Evolutionary conservation across 2,888 invertebrate species (phyloP).

Genomic region (Imbricaverruca yamaguchii): DNA sequence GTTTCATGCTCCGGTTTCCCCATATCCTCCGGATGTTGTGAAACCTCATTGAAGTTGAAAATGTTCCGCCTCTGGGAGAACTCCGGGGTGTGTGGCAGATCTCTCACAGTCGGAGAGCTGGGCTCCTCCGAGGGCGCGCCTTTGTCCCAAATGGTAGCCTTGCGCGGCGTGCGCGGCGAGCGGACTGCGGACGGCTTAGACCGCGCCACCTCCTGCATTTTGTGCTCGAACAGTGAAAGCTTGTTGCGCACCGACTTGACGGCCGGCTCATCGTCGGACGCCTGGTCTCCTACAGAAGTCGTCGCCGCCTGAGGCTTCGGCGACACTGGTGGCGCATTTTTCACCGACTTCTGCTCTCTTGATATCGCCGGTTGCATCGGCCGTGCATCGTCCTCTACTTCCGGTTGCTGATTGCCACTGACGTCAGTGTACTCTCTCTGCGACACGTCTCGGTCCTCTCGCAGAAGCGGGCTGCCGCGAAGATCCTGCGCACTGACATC

Average conservation of each 20-base stretch:
- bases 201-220: neutral
- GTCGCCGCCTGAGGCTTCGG: neutral
- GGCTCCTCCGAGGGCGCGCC: neutral
- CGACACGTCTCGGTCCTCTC: too few species aligned
- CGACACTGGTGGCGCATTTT: neutral
- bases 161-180: neutral
- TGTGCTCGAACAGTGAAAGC: neutral
- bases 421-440: too few species aligned
- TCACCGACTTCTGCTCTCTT: neutral
- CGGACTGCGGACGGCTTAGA: neutral
- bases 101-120: neutral
- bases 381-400: neutral
- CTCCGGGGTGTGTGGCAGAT: neutral
- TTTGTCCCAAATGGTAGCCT: slow-evolving; percentile 3
- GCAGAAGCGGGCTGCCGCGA: too few species aligned
- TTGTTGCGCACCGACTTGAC: slow-evolving; percentile 1
- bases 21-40: too few species aligned
- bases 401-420: neutral
- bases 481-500: too few species aligned
- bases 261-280: neutral
- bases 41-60: neutral
- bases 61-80: neutral
- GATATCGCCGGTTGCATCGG: neutral
- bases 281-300: neutral
- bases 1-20: too few species aligned